Conservation (phyloP, 2,113 vertebrate genomes). For the Silurus glanis region DNA sequence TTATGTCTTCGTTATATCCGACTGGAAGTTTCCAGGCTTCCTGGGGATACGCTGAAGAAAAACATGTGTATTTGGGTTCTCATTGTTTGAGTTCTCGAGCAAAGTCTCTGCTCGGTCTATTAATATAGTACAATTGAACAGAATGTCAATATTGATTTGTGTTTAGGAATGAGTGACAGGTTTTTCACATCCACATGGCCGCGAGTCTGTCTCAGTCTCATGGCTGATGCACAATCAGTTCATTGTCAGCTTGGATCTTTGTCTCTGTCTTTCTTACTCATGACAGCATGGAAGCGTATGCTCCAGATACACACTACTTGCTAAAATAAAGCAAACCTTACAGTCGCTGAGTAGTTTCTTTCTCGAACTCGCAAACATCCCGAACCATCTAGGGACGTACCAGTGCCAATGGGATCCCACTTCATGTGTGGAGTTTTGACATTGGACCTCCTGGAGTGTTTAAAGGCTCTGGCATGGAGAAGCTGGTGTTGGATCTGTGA, state of each 20-base stretch:
- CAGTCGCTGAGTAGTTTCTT: neutral
- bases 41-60: neutral
- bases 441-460: too few species aligned
- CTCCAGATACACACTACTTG: neutral
- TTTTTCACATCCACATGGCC: slow-evolving; percentile 43
- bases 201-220: neutral
- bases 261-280: slow-evolving; percentile 18
- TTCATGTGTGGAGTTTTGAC: too few species aligned
- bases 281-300: neutral
- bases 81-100: slow-evolving; percentile 41
- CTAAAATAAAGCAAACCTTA: neutral
- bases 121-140: slow-evolving; percentile 59
- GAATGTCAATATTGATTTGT: slow-evolving; percentile 62
- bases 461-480: too few species aligned
- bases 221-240: neutral
- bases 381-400: too few species aligned
- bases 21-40: neutral
- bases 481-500: too few species aligned
- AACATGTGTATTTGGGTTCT: neutral
- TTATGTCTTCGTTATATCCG: neutral
- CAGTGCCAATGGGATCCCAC: too few species aligned
- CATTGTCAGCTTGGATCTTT: slow-evolving; percentile 11
- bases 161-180: slow-evolving; percentile 61
- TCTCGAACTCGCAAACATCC: too few species aligned
- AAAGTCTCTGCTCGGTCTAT: slow-evolving; percentile 53